Evolutionary conservation across 2,888 invertebrate genomes (phyloP).

Genomic region (Linnaemya vulpina): DNA sequence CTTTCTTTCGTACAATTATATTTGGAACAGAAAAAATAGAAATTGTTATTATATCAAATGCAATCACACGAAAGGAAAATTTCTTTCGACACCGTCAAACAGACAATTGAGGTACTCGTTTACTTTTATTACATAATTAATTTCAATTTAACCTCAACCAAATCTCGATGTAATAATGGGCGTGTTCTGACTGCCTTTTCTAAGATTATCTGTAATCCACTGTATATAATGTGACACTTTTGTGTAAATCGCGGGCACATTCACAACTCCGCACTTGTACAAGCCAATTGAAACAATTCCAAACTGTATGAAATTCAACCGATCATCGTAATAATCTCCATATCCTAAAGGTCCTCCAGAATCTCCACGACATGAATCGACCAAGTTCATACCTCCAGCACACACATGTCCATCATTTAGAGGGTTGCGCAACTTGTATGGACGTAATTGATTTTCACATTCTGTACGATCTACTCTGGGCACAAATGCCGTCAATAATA

Average conservation of each 20-base stretch:
- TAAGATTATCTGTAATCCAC: conserved; percentile 84
- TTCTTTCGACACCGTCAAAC: too few species aligned
- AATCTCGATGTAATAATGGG: conserved; percentile 12
- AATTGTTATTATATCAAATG: too few species aligned
- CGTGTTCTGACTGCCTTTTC: not conserved
- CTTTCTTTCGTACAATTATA: too few species aligned
- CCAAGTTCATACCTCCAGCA: conserved; percentile 74
- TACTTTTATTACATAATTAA: too few species aligned
- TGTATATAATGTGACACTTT: conserved; percentile 84
- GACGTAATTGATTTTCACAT: conserved; percentile 44
- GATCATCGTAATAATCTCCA: conserved; percentile 67
- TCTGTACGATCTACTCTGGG: conserved; percentile 27
- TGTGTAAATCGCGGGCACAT: conserved; percentile 85
- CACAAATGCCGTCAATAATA: conserved; percentile 43
- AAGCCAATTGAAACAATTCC: conserved; percentile 87
- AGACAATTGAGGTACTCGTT: too few species aligned
- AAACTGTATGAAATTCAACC: conserved; percentile 74
- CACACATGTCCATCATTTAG: conserved; percentile 59
- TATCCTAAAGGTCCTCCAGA: conserved; percentile 78
- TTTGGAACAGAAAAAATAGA: too few species aligned
- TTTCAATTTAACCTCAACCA: conserved; percentile 6
- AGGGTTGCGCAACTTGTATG: conserved; percentile 11
- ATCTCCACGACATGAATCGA: conserved; percentile 79
- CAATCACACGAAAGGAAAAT: too few species aligned
- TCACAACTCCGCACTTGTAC: conserved; percentile 83